Evolutionary conservation across 2,113 vertebrate species (phyloP).

Genomic region (Cacatua alba): DNA sequence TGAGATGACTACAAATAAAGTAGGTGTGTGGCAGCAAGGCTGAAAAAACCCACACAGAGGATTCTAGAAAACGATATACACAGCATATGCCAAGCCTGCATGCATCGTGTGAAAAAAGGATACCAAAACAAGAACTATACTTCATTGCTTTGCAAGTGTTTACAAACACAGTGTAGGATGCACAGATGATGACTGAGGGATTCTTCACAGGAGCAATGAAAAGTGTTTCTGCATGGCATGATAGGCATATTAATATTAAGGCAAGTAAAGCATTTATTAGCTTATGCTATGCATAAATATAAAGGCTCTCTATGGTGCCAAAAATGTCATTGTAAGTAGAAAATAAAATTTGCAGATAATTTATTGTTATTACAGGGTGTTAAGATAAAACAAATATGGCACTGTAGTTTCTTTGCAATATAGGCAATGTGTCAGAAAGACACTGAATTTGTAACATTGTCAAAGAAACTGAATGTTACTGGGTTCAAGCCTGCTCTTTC

Average conservation of each 20-base stretch:
- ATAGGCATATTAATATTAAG: background rate
- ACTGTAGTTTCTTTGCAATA: background rate
- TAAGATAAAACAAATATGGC: background rate
- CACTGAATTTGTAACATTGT: background rate
- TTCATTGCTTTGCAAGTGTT: background rate
- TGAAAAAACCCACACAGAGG: background rate
- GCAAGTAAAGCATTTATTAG: background rate
- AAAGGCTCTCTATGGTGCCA: background rate
- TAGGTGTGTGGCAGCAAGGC: fast-evolving
- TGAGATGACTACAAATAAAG: background rate
- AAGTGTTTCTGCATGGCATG: background rate
- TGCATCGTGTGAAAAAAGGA: background rate
- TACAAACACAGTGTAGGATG: background rate
- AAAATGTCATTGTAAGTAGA: background rate
- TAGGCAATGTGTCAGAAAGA: background rate
- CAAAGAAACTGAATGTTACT: background rate
- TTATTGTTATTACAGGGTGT: background rate
- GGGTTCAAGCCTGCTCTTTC: background rate
- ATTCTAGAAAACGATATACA: background rate
- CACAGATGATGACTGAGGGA: no score
- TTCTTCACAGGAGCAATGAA: background rate
- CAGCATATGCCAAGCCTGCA: background rate
- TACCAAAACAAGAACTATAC: background rate
- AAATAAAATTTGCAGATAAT: background rate
- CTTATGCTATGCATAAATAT: background rate